Percentiles rank a stretch among this genome's conserved stretches.
Evolutionary conservation across 2,888 invertebrate genomes (phyloP).

Genomic region (Andricus quercusramuli): DNA sequence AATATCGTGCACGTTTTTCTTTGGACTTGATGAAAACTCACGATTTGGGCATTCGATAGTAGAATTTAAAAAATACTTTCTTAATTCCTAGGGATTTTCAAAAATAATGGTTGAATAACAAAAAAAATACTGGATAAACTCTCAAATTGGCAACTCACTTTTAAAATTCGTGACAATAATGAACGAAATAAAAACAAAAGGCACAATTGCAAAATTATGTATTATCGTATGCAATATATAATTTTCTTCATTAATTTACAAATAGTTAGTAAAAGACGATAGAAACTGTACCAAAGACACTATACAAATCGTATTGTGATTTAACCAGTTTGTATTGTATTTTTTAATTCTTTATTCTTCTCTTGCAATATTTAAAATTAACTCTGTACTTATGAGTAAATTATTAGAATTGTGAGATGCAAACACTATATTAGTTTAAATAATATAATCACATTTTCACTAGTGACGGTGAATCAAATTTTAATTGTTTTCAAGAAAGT

Average conservation of each 20-base stretch:
- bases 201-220: neutral
- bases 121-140: conserved; percentile 1
- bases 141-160: conserved; percentile 13
- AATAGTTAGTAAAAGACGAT: neutral
- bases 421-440: conserved; percentile 1
- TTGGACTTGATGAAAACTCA: conserved; percentile 19
- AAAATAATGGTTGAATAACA: conserved; percentile 2
- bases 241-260: neutral
- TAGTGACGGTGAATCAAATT: conserved; percentile 4
- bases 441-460: conserved; percentile 21
- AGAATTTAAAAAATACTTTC: conserved; percentile 9
- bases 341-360: neutral
- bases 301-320: neutral
- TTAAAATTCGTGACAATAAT: conserved; percentile 22
- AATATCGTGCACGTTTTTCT: conserved; percentile 20
- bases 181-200: neutral
- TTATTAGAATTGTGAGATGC: neutral
- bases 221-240: too few species aligned
- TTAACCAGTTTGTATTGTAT: neutral
- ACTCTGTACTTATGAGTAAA: neutral
- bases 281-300: neutral
- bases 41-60: conserved; percentile 23
- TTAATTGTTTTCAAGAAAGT: conserved; percentile 32
- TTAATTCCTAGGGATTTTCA: neutral
- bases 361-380: neutral